phyloP scores from a whole-genome alignment of 2,888 invertebrate species.

The Norana najaformis region DNA sequence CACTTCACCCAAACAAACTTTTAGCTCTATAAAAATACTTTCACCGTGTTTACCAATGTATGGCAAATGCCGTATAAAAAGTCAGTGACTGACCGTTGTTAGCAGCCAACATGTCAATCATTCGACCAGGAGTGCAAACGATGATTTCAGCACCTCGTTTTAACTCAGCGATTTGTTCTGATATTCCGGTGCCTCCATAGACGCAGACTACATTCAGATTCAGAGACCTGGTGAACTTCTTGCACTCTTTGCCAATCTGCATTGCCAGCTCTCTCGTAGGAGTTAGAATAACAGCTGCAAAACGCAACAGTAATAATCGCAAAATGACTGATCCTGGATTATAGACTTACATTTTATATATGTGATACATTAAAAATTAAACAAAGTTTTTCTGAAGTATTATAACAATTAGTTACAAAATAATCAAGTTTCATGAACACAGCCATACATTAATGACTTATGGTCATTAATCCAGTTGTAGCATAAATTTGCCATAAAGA shows the following conservation, averaged over 20 bases:
- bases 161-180: constrained; percentile 91
- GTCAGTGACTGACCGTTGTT: constrained; percentile 76
- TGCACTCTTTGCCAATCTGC: constrained; percentile 96
- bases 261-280: constrained; percentile 97
- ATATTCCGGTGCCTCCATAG: constrained; percentile 96
- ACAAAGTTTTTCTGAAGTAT: background rate
- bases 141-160: constrained; percentile 97
- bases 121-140: constrained; percentile 97
- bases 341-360: background rate
- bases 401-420: too few species aligned
- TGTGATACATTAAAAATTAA: background rate
- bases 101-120: constrained; percentile 99
- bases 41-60: background rate
- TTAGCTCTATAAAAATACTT: background rate
- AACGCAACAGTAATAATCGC: constrained; percentile 14
- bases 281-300: constrained; percentile 86
- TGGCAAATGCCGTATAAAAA: background rate
- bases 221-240: constrained; percentile 84
- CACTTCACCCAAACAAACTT: background rate
- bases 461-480: background rate
- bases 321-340: background rate
- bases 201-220: constrained; percentile 89
- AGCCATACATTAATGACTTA: background rate
- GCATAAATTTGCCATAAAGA: too few species aligned
- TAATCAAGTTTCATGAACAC: too few species aligned